A percentile compares a stretch with the other conserved stretches of the same genome.
phyloP scores from a whole-genome alignment of 2,113 vertebrate genomes.

The Odontesthes bonariensis region DNA sequence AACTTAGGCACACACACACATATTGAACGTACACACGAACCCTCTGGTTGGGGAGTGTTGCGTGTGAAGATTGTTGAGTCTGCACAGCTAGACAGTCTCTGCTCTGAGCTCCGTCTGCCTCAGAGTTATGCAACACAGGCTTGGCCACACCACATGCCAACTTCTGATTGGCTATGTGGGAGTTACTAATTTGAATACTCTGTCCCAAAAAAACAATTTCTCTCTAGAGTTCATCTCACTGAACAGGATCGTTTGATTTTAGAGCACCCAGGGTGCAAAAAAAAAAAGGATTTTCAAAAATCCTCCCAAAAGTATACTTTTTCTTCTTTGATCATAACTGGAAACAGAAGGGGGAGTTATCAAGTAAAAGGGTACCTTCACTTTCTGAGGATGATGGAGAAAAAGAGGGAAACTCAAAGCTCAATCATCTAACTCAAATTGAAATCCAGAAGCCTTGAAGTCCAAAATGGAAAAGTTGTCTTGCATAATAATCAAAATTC shows the following conservation, averaged over 20 bases:
- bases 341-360: neutral
- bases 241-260: conserved; percentile 13
- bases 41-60: conserved; percentile 45
- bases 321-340: neutral
- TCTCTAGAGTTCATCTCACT: conserved; percentile 24
- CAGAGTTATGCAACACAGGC: conserved; percentile 69
- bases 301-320: neutral
- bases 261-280: neutral
- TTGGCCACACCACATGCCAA: conserved; percentile 20
- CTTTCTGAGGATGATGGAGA: conserved; percentile 16
- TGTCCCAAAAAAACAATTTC: conserved; percentile 25
- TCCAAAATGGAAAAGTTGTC: conserved; percentile 40
- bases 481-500: conserved; percentile 64
- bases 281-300: neutral
- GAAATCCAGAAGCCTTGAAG: conserved; percentile 30
- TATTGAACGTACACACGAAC: conserved; percentile 3
- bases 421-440: conserved; percentile 50
- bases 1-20: neutral
- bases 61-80: conserved; percentile 71
- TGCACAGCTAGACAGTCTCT: conserved; percentile 58
- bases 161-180: conserved; percentile 56
- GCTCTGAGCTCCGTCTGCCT: conserved; percentile 60
- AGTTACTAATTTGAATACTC: conserved; percentile 58
- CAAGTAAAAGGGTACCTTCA: neutral
- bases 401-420: conserved; percentile 14